phyloP scores from a whole-genome alignment of 1,140 invertebrate species.

The Tribolium madens region DNA sequence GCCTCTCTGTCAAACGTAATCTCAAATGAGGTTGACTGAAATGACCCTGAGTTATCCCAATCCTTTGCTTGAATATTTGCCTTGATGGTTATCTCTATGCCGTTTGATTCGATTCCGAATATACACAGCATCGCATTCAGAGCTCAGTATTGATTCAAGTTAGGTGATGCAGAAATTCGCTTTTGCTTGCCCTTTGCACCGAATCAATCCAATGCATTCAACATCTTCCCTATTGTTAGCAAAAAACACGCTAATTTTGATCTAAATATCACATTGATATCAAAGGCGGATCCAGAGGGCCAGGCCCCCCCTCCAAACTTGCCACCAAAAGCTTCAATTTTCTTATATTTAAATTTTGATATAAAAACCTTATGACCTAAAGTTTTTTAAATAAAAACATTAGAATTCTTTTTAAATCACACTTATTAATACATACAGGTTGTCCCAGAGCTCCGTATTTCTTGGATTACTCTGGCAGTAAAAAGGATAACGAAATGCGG shows the following conservation, averaged over 20 bases:
- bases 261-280: no score
- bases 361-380: no score
- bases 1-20: conserved; percentile 15
- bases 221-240: conserved; percentile 2
- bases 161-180: conserved; percentile 44
- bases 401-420: no score
- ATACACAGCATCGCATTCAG: conserved; percentile 18
- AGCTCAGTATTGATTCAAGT: conserved; percentile 37
- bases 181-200: conserved; percentile 37
- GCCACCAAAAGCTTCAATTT: no score
- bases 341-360: no score
- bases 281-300: no score
- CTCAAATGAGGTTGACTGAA: conserved; percentile 14
- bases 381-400: no score
- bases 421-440: no score
- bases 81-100: conserved; percentile 36
- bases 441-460: no score
- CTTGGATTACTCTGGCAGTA: no score
- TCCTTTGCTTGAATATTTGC: conserved; percentile 42
- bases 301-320: no score
- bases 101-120: conserved; percentile 36
- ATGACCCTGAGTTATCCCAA: conserved; percentile 27
- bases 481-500: no score
- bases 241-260: not conserved
- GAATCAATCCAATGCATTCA: conserved; percentile 25